phyloP scores from a whole-genome alignment of 2,113 vertebrate species.

The Ailurus styani region DNA sequence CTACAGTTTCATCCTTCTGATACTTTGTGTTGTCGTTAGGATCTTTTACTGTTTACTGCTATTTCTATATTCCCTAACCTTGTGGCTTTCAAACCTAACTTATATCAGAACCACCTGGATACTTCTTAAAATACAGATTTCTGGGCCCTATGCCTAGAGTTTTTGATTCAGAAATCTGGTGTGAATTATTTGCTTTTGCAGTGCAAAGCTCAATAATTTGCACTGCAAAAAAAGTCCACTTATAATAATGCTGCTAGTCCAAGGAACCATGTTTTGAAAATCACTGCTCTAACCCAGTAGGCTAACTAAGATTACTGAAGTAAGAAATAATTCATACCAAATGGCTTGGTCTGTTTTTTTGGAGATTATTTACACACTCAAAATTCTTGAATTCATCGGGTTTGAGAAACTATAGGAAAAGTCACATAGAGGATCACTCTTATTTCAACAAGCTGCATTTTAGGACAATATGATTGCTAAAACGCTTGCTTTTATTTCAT shows the following conservation, averaged over 20 bases:
- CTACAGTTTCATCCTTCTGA: background rate
- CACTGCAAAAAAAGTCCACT: background rate
- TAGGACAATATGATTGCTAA: background rate
- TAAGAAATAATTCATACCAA: background rate
- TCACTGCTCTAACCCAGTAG: background rate
- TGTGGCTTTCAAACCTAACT: background rate
- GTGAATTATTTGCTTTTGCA: too few species aligned
- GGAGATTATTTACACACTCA: background rate
- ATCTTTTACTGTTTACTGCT: background rate
- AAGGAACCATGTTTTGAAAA: background rate
- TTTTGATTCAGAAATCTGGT: background rate
- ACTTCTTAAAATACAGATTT: background rate
- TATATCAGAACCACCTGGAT: background rate
- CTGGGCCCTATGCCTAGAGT: background rate
- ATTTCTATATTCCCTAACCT: background rate
- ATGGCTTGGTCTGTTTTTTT: background rate
- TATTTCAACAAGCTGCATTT: background rate
- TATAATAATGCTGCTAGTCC: background rate
- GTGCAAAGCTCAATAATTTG: background rate
- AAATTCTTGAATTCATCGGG: background rate
- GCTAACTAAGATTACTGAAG: background rate
- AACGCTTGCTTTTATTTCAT: background rate
- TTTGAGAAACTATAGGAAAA: background rate
- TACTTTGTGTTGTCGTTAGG: background rate
- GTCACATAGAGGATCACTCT: background rate